Evolutionary conservation across 1,140 invertebrate genomes (phyloP), one percentile per base, ranked within the genome.

Genomic region (Pygmarrhopalites habei): DNA sequence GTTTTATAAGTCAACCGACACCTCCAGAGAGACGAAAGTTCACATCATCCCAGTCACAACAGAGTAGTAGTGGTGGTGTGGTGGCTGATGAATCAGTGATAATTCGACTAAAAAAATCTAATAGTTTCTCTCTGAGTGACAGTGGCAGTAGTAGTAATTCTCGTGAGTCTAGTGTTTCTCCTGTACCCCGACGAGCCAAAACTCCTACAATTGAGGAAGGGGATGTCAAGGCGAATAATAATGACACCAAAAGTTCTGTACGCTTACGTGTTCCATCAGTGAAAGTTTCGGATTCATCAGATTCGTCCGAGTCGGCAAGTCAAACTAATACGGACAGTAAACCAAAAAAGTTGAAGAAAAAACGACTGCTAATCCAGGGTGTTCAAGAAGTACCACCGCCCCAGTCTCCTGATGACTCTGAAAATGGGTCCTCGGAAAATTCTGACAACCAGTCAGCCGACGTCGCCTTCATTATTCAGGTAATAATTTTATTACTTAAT

Each of bases 391-490:
- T 71, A 1, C 44, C 61, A 17, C 65, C 59, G n/a, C 29, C 57
- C 23, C 10, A 25, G 5, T 51, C 47, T 15, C 46, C 44, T 17
- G 52, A 64, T 10, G 58, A 60, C 15, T 60, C 58, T 2, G 60
- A 61, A 23, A 46, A 44, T 26, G 66, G 58, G 19, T 41, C 53
- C 5, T 15, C 76, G 70, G 65, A 76, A 23, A 74, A 75, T 46
- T 66, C 74, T 15, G 71, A 69, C 39, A 73, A 76, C 44, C 73
- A 75, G 65, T 69, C 73, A 66, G 77, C 81, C 19, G 80, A 82
- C 75, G 80, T 82, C 52, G 78, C 80, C 70, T 82, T 82, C 72
- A 77, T 79, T 58, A 79, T 83, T 68, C 80, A 82, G 77, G 82
- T 82, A 49, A 35, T 35, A 5, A 7, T 35, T 35, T 35, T 15